Percentiles rank a stretch among this genome's conserved stretches.
Conservation (phyloP, 2,113 vertebrate species). For the Phoenicopterus ruber region DNA sequence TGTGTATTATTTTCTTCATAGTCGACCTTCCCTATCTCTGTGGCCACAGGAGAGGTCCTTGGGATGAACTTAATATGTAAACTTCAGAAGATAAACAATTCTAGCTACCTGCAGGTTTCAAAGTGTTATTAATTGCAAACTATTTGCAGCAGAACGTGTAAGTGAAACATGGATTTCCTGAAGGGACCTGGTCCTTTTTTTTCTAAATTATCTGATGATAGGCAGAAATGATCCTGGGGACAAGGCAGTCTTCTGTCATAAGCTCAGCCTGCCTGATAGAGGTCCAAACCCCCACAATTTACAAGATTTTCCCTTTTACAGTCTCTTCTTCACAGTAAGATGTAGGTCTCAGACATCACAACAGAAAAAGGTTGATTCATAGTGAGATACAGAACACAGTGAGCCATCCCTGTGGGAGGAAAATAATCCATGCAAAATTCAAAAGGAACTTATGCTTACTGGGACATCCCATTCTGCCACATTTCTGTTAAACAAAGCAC, state of each 20-base stretch:
- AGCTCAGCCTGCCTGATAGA: neutral
- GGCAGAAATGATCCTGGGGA: neutral
- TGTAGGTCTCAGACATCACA: neutral
- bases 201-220: neutral
- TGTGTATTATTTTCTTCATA: neutral
- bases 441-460: neutral
- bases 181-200: neutral
- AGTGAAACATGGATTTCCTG: neutral
- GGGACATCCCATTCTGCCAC: neutral
- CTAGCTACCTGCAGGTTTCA: neutral
- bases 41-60: neutral
- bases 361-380: neutral
- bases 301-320: neutral
- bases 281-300: neutral
- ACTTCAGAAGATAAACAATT: neutral
- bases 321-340: neutral
- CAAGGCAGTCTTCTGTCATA: neutral
- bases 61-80: neutral
- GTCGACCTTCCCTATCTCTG: neutral
- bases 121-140: neutral
- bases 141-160: neutral
- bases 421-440: slow-evolving; percentile 25
- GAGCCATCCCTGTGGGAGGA: neutral
- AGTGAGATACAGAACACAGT: neutral
- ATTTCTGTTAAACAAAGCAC: neutral